phyloP scores from a whole-genome alignment of 2,888 invertebrate species.

The Trichogramma dendrolimi region DNA sequence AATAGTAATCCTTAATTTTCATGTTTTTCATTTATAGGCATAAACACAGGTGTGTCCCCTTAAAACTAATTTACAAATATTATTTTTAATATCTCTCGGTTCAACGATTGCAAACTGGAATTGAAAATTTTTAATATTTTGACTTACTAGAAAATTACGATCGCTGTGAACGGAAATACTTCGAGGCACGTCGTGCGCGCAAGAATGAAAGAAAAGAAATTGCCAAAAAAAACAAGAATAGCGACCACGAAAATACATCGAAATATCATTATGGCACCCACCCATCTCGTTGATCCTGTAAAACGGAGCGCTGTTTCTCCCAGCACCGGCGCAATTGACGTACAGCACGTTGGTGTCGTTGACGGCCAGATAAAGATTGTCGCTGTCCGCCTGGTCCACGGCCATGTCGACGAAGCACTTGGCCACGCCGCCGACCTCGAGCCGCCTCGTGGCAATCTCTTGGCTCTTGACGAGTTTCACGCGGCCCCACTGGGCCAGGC shows the following conservation, averaged over 20 bases:
- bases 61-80: neutral
- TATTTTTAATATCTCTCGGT: no score
- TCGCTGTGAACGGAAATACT: constrained; percentile 53
- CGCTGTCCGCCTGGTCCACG: constrained; percentile 49
- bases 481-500: constrained; percentile 50
- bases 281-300: constrained; percentile 41
- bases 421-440: constrained; percentile 29
- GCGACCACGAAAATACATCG: neutral
- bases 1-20: no score
- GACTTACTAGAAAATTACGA: constrained; percentile 53
- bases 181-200: constrained; percentile 52
- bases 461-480: constrained; percentile 52
- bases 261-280: constrained; percentile 24
- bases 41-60: neutral
- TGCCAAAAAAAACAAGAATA: neutral
- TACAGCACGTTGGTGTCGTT: constrained; percentile 54
- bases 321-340: constrained; percentile 41
- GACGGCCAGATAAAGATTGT: constrained; percentile 53
- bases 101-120: no score
- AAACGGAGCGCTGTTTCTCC: constrained; percentile 38
- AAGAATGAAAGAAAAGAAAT: constrained; percentile 36
- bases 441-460: constrained; percentile 38
- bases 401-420: constrained; percentile 50
- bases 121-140: neutral
- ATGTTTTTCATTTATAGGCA: no score